Base-by-base conservation (phyloP, 2,113 vertebrate species). In the Lepus americanus region DNA sequence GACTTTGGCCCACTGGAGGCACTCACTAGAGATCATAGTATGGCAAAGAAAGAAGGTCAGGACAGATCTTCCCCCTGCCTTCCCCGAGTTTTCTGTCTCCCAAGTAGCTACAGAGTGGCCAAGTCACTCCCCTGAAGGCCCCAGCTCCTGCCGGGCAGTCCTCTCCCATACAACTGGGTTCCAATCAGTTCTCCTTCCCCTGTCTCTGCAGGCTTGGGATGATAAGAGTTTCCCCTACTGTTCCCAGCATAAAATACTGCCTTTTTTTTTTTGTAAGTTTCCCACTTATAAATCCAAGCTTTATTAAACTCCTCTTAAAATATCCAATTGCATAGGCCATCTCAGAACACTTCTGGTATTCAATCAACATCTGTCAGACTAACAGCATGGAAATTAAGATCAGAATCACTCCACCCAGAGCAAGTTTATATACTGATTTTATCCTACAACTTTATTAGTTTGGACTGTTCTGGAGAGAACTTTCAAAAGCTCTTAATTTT, bases 281-380 rank as follows among this genome's bases (percentile, higher is more conserved):
- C 61, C 64, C 29, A n/a, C 27, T 63, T 74, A n/a, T 70, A 88
- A 87, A 64, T 84, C 10, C 36, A 29, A 59, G 14, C 39, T 39
- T 64, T 74, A 77, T 84, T 77, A 86, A 93, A 78, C 2, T 89
- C 64, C 39, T 67, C 67, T 63, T 95, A 92, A 91, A 89, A 76
- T 89, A 77, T 29, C 70, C 9, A 6, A 55, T 74, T n/a, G 2
- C 13, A 14, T n/a, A 17, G 69, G 27, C 55, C 22, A n/a, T 49
- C 31, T 91, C 36, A 83, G 36, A 87, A 64, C 9, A 27, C 73
- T 74, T 89, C 29, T 81, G 53, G 59, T 51, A 69, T n/a, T 49
- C n/a, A 53, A 19, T 64, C 63, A 85, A 16, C 53, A 88, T 61
- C 77, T 69, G 25, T 31, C 61, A 95, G 59, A 70, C 19, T 61